Evolutionary conservation across 2,888 invertebrate species (phyloP), one percentile per base, ranked within the genome.

Genomic region (Chymomyza fuscimana): DNA sequence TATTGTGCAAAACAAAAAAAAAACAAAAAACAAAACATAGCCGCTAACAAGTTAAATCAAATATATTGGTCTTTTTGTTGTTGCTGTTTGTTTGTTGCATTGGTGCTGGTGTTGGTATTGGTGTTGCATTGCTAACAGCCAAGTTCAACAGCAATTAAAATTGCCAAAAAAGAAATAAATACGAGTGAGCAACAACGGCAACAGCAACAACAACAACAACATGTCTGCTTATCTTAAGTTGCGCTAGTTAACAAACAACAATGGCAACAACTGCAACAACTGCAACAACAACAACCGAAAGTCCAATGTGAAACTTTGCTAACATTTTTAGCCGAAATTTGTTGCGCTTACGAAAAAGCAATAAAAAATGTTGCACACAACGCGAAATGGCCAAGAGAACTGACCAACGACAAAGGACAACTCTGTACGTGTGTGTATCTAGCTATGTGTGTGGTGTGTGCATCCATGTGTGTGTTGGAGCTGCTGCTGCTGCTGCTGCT

Each of bases 71-170:
- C 12, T 19, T 69, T 64, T 69, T 67, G 25, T 51, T 78, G 51
- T 56, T 70, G 52, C 46, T 80, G 32, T 32, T 32, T 32, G 32
- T 5, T 7, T 32, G 32, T 32, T 32, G 32, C 32, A 32, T 32
- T 4, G 4, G 2, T 64, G 32, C 19, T 51, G 73, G 25, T 64
- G 46, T 59, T 70, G 63, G 51, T 67, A 15, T 16, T 69, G 63
- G 60, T 68, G 74, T 62, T 68, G 25, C 61, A 32, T 50, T 75
- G 66, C 61, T 71, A 58, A 60, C 60, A 54, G 22, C 73, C 77
- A 84, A 87, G 86, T 86, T 86, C 77, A 88, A 86, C 88, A 74
- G 87, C 83, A 83, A 83, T 83, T 83, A 88, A 83, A 83, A 83
- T 77, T 74, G 81, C 73, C 77, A 74, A 76, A 77, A 32, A 78